Evolutionary conservation across 2,797 vertebrate species (phyloP).

Genomic region (Cuculus canorus): DNA sequence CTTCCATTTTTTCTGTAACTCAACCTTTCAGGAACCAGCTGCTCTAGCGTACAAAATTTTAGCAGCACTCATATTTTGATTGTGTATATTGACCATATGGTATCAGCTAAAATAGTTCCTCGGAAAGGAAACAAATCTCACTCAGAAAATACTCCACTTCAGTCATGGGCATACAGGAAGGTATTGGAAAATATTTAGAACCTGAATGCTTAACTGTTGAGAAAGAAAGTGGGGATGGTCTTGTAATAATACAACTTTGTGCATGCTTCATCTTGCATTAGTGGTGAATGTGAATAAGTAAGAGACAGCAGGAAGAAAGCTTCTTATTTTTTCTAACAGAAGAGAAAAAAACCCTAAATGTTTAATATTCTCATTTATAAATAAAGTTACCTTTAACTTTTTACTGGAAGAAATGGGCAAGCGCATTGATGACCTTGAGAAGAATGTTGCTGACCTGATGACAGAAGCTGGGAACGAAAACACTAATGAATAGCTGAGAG

Average conservation of each 20-base stretch:
- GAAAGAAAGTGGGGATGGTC: neutral
- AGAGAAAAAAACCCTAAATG: neutral
- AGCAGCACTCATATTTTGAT: neutral
- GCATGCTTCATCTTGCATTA: neutral
- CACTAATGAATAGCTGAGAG: slow-evolving; percentile 33
- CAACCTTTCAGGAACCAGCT: fast-evolving
- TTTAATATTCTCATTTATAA: neutral
- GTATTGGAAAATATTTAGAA: neutral
- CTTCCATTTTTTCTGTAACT: neutral
- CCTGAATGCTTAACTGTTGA: neutral
- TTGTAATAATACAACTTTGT: neutral
- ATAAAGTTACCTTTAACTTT: slow-evolving; percentile 75
- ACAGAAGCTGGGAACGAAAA: slow-evolving; percentile 84
- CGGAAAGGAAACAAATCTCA: neutral
- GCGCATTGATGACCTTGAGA: slow-evolving; percentile 85
- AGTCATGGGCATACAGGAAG: neutral
- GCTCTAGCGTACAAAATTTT: neutral
- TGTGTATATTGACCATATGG: neutral
- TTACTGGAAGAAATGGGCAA: slow-evolving; percentile 89
- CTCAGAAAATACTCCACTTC: neutral
- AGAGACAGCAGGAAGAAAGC: neutral
- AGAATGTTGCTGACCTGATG: slow-evolving; percentile 85
- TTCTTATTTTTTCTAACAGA: neutral
- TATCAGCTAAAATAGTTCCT: neutral
- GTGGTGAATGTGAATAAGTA: fast-evolving